Evolutionary conservation across 2,888 invertebrate genomes (phyloP).

Genomic region (Acanthacorydalis orientalis): DNA sequence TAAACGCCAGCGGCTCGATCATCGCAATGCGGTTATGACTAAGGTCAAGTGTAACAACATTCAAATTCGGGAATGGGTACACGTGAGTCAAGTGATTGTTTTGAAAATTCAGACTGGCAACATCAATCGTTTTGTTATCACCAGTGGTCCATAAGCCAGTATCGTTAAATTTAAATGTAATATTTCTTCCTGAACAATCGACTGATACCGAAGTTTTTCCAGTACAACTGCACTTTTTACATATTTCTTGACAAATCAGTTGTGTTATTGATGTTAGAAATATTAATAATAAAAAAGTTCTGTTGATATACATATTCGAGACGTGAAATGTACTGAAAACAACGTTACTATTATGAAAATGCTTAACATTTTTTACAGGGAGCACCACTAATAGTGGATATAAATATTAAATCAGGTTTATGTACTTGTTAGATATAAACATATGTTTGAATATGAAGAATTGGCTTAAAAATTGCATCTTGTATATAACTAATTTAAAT

Average conservation of each 20-base stretch:
- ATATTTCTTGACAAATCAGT: conserved; percentile 1
- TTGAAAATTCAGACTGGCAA: conserved; percentile 22
- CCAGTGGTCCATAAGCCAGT: conserved; percentile 1
- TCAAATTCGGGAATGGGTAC: conserved; percentile 32
- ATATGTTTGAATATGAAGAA: too few relatives aligned
- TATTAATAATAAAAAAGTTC: too few relatives aligned
- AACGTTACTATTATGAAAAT: too few relatives aligned
- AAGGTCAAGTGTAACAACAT: conserved; percentile 38
- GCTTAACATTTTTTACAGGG: too few relatives aligned
- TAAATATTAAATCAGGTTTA: too few relatives aligned
- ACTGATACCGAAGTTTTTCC: not conserved
- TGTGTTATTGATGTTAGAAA: too few relatives aligned
- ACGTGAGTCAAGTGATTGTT: conserved; percentile 30
- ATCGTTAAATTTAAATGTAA: conserved; percentile 1
- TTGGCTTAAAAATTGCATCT: too few relatives aligned
- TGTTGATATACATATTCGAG: too few relatives aligned
- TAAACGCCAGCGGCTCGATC: conserved; percentile 45
- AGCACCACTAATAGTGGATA: too few relatives aligned
- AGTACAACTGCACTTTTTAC: conserved; percentile 1
- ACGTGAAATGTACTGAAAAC: too few relatives aligned
- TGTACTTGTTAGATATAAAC: too few relatives aligned
- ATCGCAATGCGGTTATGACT: conserved; percentile 41
- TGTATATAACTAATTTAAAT: too few relatives aligned
- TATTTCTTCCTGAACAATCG: not conserved
- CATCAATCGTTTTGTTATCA: not conserved